phyloP scores from a whole-genome alignment of 1,140 invertebrate species.

The Polyergus mexicanus region DNA sequence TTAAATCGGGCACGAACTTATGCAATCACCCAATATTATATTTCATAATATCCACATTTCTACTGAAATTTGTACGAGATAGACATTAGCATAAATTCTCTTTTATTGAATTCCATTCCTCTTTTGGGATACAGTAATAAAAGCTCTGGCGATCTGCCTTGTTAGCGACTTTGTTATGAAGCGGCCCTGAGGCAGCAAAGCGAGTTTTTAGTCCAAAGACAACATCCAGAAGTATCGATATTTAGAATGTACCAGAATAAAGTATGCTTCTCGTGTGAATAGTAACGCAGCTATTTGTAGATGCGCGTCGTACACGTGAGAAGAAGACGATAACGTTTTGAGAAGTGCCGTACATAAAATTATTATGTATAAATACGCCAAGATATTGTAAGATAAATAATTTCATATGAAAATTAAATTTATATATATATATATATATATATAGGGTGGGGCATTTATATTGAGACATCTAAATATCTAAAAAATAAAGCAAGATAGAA shows the following conservation, averaged over 20 bases:
- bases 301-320: background rate
- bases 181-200: conserved; percentile 30
- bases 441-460: too few species aligned
- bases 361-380: background rate
- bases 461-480: too few species aligned
- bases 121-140: background rate
- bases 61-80: too few species aligned
- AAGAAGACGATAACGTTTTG: conserved; percentile 33
- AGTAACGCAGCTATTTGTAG: conserved; percentile 66
- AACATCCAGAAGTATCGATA: conserved; percentile 63
- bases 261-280: conserved; percentile 52
- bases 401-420: background rate
- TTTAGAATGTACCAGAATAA: conserved; percentile 65
- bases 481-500: too few species aligned
- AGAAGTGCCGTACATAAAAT: conserved; percentile 10
- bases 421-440: too few species aligned
- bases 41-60: too few species aligned
- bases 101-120: background rate
- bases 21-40: too few species aligned
- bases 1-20: too few species aligned
- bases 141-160: background rate
- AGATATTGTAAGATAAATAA: background rate
- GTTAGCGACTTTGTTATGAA: conserved; percentile 22
- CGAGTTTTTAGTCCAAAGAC: conserved; percentile 60
- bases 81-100: background rate